These are phyloP conservation scores for Drosophila guanche DNA, from an alignment of 1,140 invertebrate species.

Conservation along the genomic window DNA sequence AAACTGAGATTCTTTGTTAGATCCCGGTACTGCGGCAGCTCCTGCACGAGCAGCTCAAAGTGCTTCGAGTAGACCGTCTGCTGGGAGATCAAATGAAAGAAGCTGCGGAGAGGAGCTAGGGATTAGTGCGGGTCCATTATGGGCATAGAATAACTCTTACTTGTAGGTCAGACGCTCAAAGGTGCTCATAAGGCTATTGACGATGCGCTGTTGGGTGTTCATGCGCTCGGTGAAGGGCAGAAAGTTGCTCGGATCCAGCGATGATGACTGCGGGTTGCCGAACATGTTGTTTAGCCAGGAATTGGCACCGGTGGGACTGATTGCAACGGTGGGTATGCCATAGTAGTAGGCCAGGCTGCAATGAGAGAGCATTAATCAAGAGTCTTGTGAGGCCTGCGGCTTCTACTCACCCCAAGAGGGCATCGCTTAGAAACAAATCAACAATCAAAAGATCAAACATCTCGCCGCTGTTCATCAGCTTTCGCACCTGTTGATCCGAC, in stretches of 20 bases:
- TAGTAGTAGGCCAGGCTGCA: constrained; percentile 85
- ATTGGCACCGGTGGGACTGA: constrained; percentile 86
- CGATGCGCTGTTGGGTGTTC: constrained; percentile 86
- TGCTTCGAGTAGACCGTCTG: constrained; percentile 75
- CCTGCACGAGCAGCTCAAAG: constrained; percentile 65
- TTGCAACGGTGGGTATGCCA: constrained; percentile 86
- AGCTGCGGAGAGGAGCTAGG: constrained; percentile 44
- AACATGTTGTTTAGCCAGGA: constrained; percentile 87
- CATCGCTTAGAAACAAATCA: constrained; percentile 78
- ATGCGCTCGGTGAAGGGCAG: constrained; percentile 85
- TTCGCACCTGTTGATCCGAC: constrained; percentile 57
- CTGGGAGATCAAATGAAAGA: constrained; percentile 79
- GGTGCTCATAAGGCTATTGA: constrained; percentile 84
- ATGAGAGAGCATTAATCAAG: not conserved
- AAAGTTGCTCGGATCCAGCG: constrained; percentile 86
- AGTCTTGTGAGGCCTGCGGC: not conserved
- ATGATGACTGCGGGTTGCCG: constrained; percentile 86
- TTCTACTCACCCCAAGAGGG: constrained; percentile 68
- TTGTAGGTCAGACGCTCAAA: constrained; percentile 80
- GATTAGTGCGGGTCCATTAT: not conserved
- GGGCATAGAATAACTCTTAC: constrained; percentile 15
- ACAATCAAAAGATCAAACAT: constrained; percentile 75
- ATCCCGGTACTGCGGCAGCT: constrained; percentile 84
- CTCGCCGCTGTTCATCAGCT: constrained; percentile 66
- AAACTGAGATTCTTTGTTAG: constrained; percentile 86